Evolutionary conservation across 1,140 invertebrate genomes (phyloP).

Genomic region (Trachymyrmex septentrionalis): DNA sequence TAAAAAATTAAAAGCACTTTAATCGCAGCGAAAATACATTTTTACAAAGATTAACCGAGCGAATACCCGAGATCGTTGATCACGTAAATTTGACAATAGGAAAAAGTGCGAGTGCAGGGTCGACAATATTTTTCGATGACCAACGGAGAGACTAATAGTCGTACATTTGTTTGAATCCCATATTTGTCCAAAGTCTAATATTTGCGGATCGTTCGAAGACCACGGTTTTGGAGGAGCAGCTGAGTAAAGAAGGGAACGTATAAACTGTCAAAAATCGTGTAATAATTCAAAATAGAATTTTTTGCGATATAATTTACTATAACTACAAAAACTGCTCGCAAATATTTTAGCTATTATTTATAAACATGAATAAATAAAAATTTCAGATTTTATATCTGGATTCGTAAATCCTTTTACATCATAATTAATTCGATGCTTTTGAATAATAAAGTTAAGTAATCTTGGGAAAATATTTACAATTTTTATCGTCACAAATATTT

Average conservation of each 20-base stretch:
- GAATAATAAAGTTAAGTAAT: background rate
- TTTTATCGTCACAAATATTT: background rate
- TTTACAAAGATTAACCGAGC: background rate
- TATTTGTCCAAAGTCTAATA: constrained; percentile 70
- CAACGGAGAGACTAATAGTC: constrained; percentile 16
- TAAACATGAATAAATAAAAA: background rate
- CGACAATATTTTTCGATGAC: constrained; percentile 42
- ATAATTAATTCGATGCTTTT: background rate
- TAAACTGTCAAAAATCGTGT: constrained; percentile 13
- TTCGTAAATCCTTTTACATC: background rate
- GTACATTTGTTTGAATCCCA: constrained; percentile 68
- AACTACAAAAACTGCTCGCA: background rate
- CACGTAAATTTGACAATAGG: constrained; percentile 11
- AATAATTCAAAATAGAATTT: constrained; percentile 39
- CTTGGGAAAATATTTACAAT: background rate
- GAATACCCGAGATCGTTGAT: background rate
- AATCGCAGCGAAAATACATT: background rate
- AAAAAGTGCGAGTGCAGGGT: background rate
- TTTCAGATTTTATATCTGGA: background rate
- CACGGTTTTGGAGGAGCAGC: constrained; percentile 39
- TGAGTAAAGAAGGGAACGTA: constrained; percentile 51
- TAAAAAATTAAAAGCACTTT: background rate
- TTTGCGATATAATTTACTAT: background rate
- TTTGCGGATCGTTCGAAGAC: constrained; percentile 63
- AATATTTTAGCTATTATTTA: background rate